phyloP scores from a whole-genome alignment of 2,888 invertebrate species.

The Zaprionus obscuricornis region DNA sequence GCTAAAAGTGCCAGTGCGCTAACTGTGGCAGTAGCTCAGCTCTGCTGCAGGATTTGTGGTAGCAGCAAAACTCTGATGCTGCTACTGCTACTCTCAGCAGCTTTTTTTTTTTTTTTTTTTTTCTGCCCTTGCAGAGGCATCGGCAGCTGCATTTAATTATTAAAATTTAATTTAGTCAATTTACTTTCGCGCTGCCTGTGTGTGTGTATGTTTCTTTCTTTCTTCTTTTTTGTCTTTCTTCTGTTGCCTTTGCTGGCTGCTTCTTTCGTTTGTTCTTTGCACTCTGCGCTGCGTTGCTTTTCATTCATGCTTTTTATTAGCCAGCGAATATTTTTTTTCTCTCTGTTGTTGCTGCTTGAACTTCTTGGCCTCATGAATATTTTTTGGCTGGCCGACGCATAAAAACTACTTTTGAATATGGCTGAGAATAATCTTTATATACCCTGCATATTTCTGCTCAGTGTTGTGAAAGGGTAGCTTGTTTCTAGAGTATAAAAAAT shows the following conservation, averaged over 20 bases:
- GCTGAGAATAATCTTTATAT: conserved; percentile 22
- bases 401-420: conserved; percentile 45
- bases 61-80: conserved; percentile 10
- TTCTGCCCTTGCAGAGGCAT: conserved; percentile 7
- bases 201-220: not conserved
- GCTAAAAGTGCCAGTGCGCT: too few species aligned
- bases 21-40: too few species aligned
- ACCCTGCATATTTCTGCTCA: conserved; percentile 4
- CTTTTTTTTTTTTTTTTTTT: conserved; percentile 11
- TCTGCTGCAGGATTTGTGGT: too few species aligned
- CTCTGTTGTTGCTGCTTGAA: too few species aligned
- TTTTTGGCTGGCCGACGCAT: conserved; percentile 37
- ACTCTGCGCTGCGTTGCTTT: too few species aligned
- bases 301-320: conserved; percentile 42
- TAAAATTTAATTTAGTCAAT: conserved; percentile 76
- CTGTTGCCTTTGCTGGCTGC: not conserved
- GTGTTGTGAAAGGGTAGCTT: too few species aligned
- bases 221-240: conserved; percentile 7
- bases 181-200: conserved; percentile 29
- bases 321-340: too few species aligned
- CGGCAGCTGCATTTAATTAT: conserved; percentile 71
- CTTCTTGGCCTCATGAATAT: conserved; percentile 44
- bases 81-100: not conserved
- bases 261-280: conserved; percentile 1
- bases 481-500: too few species aligned